Base-by-base conservation (phyloP, 2,797 vertebrate species). In the Enteromius trimaculatus region DNA sequence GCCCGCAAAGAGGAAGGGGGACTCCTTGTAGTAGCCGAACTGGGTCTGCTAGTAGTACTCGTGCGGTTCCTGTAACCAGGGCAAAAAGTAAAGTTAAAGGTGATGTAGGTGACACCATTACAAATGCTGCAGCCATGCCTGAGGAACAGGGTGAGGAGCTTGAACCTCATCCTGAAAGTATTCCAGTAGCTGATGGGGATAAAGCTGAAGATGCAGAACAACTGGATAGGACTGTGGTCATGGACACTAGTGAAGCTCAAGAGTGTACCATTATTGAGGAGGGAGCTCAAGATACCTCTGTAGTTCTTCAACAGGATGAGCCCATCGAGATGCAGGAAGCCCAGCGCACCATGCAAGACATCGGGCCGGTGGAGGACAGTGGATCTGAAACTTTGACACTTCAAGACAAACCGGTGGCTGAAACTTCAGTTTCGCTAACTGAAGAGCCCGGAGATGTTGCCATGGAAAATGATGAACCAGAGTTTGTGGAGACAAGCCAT, bases 21-120 rank as follows among this genome's bases (percentile, higher is more conserved):
- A 93, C 93, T 1, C 93, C 93, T 7, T 90, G 90, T 86, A 93
- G 93, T 87, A 95, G 93, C 84, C 90, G 91, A 34, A 91, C 92
- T 1, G 90, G 92, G 39, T 94, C 93, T 0, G 91, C 90, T 3
- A 90, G 64, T 87, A 93, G 91, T 85, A 89, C 23, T 31, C 81
- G 29, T 6, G 78, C 84, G 0, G 7, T 80, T 53, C 29, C 10
- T 0, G n/a, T 55, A 8, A 80, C 88, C 39, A 88, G 86, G 47
- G 69, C 82, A 4, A 72, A 58, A 87, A 76, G 39, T 53, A 86
- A 71, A 42, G 82, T 11, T 4, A 71, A 16, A 19, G 75, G 29
- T 21, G 65, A 76, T 79, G 39, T 72, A 1, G 23, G 29, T 31
- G 42, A 64, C 81, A 34, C 58, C 4, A 1, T 62, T 62, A 62